Percentiles rank a stretch among this genome's conserved stretches.
Evolutionary conservation across 2,797 vertebrate genomes (phyloP).

Genomic region (Lacerta bilineata): DNA sequence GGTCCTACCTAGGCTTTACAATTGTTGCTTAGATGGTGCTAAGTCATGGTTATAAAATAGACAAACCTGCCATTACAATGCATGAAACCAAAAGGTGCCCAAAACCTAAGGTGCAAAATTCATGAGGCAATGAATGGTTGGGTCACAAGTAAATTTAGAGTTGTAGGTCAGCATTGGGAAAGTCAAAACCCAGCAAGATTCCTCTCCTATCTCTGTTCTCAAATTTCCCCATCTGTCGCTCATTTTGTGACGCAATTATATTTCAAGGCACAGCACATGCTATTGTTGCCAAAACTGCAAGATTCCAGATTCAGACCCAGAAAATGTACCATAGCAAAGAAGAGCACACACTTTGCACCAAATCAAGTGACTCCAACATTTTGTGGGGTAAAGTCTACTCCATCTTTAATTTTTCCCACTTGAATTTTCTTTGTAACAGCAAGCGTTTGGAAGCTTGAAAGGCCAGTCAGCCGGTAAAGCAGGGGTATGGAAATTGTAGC

Average conservation of each 20-base stretch:
- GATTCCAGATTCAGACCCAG: not conserved
- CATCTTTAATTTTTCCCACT: not conserved
- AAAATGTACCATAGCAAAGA: not conserved
- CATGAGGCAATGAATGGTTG: too few species aligned
- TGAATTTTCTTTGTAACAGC: not conserved
- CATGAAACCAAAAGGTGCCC: too few species aligned
- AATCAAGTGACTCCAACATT: accelerated
- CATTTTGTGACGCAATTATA: not conserved
- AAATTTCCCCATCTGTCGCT: not conserved
- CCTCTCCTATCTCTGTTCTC: not conserved
- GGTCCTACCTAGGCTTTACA: too few species aligned
- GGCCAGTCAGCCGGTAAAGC: not conserved
- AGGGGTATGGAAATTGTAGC: too few species aligned
- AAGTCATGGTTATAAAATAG: too few species aligned
- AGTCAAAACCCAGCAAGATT: not conserved
- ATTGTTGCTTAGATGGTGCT: too few species aligned
- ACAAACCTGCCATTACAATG: too few species aligned
- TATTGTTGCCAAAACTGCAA: accelerated
- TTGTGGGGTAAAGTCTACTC: not conserved
- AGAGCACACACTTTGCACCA: not conserved
- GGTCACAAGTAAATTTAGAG: too few species aligned
- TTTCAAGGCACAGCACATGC: not conserved
- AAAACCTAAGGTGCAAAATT: too few species aligned
- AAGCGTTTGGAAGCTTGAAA: not conserved
- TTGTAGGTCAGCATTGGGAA: too few species aligned